phyloP scores from a whole-genome alignment of 2,113 vertebrate genomes.

The Carlito syrichta region DNA sequence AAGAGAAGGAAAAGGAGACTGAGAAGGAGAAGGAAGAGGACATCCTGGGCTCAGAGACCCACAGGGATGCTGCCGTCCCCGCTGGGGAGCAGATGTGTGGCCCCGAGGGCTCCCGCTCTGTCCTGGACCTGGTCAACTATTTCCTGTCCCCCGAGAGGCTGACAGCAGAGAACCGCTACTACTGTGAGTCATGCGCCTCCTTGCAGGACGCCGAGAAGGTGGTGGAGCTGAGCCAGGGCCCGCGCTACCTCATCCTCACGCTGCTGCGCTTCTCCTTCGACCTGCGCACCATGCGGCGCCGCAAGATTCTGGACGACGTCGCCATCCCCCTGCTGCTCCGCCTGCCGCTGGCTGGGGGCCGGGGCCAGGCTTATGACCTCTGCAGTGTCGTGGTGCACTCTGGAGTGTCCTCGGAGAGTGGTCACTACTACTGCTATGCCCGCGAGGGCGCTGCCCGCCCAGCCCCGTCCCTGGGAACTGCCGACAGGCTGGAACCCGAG shows the following conservation, averaged over 20 bases:
- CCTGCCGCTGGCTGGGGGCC: slow-evolving; percentile 76
- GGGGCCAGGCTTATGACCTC: slow-evolving; percentile 81
- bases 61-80: background rate
- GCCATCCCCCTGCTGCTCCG: slow-evolving; percentile 84
- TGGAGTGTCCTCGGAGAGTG: slow-evolving; percentile 85
- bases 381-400: slow-evolving; percentile 89
- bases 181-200: slow-evolving; percentile 85
- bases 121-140: slow-evolving; percentile 88
- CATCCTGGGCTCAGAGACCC: background rate
- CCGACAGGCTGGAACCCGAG: slow-evolving; percentile 77
- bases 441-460: slow-evolving; percentile 78
- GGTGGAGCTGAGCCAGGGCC: slow-evolving; percentile 84
- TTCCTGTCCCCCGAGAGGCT: slow-evolving; percentile 86
- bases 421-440: slow-evolving; percentile 90
- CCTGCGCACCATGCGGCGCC: slow-evolving; percentile 84
- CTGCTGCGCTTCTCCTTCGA: slow-evolving; percentile 87
- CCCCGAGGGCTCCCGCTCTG: slow-evolving; percentile 78
- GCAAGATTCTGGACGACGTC: slow-evolving; percentile 87
- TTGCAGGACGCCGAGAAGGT: slow-evolving; percentile 87
- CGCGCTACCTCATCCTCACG: slow-evolving; percentile 87
- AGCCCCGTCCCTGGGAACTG: fast-evolving
- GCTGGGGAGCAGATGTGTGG: background rate
- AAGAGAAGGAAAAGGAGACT: background rate
- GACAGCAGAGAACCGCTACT: slow-evolving; percentile 87
- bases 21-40: background rate